A percentile compares a stretch with the other conserved stretches of the same genome.
Evolutionary conservation across 2,888 invertebrate species (phyloP).

Genomic region (Coremacera marginata): DNA sequence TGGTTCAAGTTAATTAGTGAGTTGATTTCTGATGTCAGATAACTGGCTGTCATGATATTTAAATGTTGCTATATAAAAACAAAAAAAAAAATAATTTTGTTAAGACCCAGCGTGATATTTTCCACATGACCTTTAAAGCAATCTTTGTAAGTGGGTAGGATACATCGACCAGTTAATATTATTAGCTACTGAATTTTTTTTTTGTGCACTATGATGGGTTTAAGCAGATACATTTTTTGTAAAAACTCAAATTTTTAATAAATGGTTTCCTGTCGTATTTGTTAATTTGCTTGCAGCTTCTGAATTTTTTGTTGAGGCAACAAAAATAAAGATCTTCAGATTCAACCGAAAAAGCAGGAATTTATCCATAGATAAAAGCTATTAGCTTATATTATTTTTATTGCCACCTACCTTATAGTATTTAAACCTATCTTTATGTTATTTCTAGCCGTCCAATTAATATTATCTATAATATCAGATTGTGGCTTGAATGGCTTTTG

Average conservation of each 20-base stretch:
- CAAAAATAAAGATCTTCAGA: slow-evolving; percentile 4
- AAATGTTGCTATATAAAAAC: background rate
- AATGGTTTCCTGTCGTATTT: slow-evolving; percentile 27
- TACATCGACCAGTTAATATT: slow-evolving; percentile 9
- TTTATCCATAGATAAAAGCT: too few relatives aligned
- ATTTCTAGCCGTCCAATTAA: background rate
- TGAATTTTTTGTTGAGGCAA: slow-evolving; percentile 1
- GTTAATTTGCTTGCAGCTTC: slow-evolving; percentile 31
- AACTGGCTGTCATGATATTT: background rate
- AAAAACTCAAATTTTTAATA: background rate
- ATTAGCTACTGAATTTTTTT: slow-evolving; percentile 31
- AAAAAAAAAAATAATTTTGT: background rate
- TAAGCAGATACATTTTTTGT: background rate
- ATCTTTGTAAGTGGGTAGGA: background rate
- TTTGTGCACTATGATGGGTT: background rate
- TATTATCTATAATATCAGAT: background rate
- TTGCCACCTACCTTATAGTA: too few relatives aligned
- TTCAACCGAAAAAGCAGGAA: background rate
- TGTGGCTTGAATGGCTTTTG: too few relatives aligned
- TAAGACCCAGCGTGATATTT: slow-evolving; percentile 21
- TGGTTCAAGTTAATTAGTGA: slow-evolving; percentile 35
- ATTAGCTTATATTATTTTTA: too few relatives aligned
- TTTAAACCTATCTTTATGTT: too few relatives aligned
- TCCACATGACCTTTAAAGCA: background rate
- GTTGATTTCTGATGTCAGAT: slow-evolving; percentile 28